Conservation (phyloP, 2,888 invertebrate species). For the Drymonia ruficornis region DNA sequence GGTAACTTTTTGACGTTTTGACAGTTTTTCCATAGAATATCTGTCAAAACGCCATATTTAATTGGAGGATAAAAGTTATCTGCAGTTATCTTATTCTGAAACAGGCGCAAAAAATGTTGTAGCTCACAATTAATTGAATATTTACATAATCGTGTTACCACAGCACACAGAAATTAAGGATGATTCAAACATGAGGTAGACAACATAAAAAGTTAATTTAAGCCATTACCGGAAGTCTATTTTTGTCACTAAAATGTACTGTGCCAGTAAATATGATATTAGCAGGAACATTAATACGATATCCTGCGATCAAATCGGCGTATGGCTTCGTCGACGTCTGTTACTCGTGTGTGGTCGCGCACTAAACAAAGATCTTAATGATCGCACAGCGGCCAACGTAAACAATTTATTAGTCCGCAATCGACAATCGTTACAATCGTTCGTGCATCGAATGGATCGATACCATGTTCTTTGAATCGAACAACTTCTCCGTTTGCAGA, state of each 20-base stretch:
- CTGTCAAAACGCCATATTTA: no score
- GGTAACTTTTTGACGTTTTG: no score
- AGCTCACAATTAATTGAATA: no score
- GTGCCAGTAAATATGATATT: constrained; percentile 67
- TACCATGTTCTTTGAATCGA: constrained; percentile 59
- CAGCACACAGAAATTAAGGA: not conserved
- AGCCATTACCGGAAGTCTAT: constrained; percentile 43
- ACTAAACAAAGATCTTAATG: constrained; percentile 81
- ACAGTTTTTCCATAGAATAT: no score
- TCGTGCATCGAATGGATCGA: constrained; percentile 65
- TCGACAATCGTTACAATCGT: constrained; percentile 75
- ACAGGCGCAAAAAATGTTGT: no score
- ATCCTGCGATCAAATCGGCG: constrained; percentile 77
- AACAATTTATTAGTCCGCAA: constrained; percentile 77
- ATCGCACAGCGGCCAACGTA: constrained; percentile 67
- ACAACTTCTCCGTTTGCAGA: constrained; percentile 55
- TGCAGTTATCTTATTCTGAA: no score
- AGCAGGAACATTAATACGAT: constrained; percentile 69
- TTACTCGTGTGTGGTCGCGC: constrained; percentile 75
- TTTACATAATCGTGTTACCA: no score
- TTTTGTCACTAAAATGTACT: constrained; percentile 44
- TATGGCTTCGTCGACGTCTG: constrained; percentile 74
- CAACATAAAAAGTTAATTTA: constrained; percentile 11
- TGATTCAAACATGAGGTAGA: not conserved
- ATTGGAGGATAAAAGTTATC: no score